phyloP scores from a whole-genome alignment of 2,888 invertebrate genomes.

The Empis livida region DNA sequence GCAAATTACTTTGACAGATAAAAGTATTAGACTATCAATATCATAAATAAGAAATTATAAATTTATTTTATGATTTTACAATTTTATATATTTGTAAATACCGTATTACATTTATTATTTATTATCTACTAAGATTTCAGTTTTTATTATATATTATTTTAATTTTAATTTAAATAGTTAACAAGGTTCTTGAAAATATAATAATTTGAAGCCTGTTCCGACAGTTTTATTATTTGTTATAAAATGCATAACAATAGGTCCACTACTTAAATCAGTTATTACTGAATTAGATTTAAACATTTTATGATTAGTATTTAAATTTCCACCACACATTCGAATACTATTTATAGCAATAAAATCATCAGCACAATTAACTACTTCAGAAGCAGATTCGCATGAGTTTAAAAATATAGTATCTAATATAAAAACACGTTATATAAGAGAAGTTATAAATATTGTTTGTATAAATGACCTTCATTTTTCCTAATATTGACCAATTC shows the following conservation, averaged over 20 bases:
- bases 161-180: too few species aligned
- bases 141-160: too few species aligned
- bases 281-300: not conserved
- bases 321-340: conserved; percentile 57
- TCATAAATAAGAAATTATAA: too few species aligned
- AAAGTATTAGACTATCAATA: too few species aligned
- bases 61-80: too few species aligned
- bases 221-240: not conserved
- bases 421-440: not conserved
- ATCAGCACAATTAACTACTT: conserved; percentile 60
- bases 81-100: too few species aligned
- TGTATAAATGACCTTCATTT: conserved; percentile 40
- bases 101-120: too few species aligned
- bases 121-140: too few species aligned
- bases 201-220: not conserved
- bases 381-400: conserved; percentile 55
- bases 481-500: conserved; percentile 55
- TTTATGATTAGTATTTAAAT: conserved; percentile 35
- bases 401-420: not conserved
- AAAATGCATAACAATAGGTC: not conserved
- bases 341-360: conserved; percentile 60
- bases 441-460: too few species aligned
- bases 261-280: not conserved
- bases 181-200: not conserved
- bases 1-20: too few species aligned